Percentiles rank a stretch among this genome's conserved stretches.
Evolutionary conservation across 2,797 vertebrate genomes (phyloP).

Genomic region (Chromis chromis): DNA sequence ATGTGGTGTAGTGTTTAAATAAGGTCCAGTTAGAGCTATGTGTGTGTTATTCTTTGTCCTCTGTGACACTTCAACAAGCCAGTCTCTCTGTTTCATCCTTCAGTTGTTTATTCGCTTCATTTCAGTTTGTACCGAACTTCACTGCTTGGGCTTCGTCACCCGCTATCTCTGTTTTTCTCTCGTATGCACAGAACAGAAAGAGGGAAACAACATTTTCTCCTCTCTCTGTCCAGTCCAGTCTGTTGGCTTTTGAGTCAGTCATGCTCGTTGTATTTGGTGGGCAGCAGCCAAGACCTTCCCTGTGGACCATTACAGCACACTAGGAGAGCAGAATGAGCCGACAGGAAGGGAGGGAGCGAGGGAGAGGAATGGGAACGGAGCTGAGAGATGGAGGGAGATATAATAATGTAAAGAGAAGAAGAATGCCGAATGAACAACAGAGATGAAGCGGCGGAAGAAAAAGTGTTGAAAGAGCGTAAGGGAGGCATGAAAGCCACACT

Average conservation of each 20-base stretch:
- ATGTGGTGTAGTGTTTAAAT: conserved; percentile 20
- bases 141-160: conserved; percentile 1
- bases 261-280: conserved; percentile 64
- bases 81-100: conserved; percentile 25
- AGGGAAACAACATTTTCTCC: conserved; percentile 31
- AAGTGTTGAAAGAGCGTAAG: conserved; percentile 18
- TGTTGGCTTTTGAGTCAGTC: conserved; percentile 61
- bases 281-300: conserved; percentile 70
- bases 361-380: conserved; percentile 29
- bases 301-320: conserved; percentile 62
- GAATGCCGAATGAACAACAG: conserved; percentile 48
- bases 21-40: conserved; percentile 24
- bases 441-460: conserved; percentile 32
- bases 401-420: conserved; percentile 46
- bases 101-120: conserved; percentile 42
- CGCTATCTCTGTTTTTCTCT: not conserved
- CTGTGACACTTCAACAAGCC: conserved; percentile 32
- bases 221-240: conserved; percentile 42
- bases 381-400: conserved; percentile 51
- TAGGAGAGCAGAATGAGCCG: conserved; percentile 29
- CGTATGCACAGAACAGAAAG: conserved; percentile 7
- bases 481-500: conserved; percentile 24
- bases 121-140: conserved; percentile 18
- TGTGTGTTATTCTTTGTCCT: conserved; percentile 28
- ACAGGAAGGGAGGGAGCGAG: conserved; percentile 21